Conservation (phyloP, 2,888 invertebrate species). For the Sarcophaga rosellei region DNA sequence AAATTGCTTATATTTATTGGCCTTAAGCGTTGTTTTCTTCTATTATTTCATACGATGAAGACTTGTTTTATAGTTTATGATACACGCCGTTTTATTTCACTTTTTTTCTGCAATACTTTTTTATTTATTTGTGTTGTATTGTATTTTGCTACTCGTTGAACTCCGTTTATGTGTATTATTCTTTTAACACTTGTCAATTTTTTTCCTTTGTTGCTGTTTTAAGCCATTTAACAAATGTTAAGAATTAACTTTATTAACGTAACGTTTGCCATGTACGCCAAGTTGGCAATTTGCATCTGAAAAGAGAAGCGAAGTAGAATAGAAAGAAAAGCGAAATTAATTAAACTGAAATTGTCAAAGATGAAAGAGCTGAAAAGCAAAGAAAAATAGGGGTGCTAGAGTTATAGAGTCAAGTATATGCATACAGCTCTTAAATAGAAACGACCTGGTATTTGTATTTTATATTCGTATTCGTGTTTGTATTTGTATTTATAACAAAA, state of each 20-base stretch:
- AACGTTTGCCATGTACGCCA: constrained; percentile 1
- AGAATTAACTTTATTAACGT: constrained; percentile 37
- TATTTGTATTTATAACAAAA: too few species aligned
- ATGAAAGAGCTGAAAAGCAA: constrained; percentile 33
- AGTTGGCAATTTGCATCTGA: constrained; percentile 33
- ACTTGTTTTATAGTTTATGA: constrained; percentile 16
- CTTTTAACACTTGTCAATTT: background rate
- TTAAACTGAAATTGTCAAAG: constrained; percentile 50
- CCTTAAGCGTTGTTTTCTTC: background rate
- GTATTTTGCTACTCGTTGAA: background rate
- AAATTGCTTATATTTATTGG: background rate
- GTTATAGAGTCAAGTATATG: constrained; percentile 26
- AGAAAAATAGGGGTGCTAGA: background rate
- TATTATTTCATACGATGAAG: background rate
- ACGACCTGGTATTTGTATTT: too few species aligned
- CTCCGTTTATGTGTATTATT: background rate
- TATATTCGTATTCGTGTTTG: too few species aligned
- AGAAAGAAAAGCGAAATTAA: constrained; percentile 41
- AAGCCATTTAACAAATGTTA: constrained; percentile 25
- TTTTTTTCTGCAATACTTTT: constrained; percentile 36
- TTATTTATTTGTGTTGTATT: background rate
- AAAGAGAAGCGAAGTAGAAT: background rate
- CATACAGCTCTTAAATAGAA: background rate
- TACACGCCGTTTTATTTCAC: constrained; percentile 33
- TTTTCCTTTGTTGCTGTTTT: constrained; percentile 6